Evolutionary conservation across 1,140 invertebrate species (phyloP), one percentile per base, ranked within the genome.

Genomic region (Cotesia glomerata): DNA sequence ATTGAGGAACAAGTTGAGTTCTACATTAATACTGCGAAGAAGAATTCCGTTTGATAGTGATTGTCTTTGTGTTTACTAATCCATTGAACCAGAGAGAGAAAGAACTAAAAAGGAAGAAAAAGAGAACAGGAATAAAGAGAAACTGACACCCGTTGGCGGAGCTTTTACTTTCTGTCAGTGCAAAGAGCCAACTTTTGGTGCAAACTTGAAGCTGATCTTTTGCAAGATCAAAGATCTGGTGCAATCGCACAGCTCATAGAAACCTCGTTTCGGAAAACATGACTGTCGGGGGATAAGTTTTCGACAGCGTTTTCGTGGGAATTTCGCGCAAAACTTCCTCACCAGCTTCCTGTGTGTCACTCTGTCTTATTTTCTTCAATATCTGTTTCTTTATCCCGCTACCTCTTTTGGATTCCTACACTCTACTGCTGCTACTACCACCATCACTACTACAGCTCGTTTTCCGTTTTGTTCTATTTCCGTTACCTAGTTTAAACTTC

Each of bases 151-250:
- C 52, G 52, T n/a, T n/a, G 11, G 34, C 13, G 65, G 65, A 67
- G 45, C 45, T 51, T 67, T 51, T 52, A 14, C 18, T 69, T 35
- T 54, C 52, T n/a, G 52, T 54, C 52, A 54, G 62, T 64, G 34
- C 32, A 64, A 64, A 64, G 13, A 64, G 34, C 59, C 16, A 61
- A 61, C 11, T 13, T 35, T 61, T 13, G 59, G 11, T 8, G 13
- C 16, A 67, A 67, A 67, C 14, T 67, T 67, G 14, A 13, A 32
- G 39, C 45, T 49, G 65, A 67, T 67, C 65, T 67, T 67, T 67
- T 16, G 39, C 2, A 11, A 51, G 39, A 51, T 67, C 45, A 32
- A 51, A 67, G 45, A 67, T 67, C 32, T 51, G 14, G 16, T 2
- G 8, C 18, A 11, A 45, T 16, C 45, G 32, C 36, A 7, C 39